These are phyloP conservation scores for Pogonus chalceus DNA, from an alignment of 1,140 invertebrate genomes.

Conservation along the genomic window DNA sequence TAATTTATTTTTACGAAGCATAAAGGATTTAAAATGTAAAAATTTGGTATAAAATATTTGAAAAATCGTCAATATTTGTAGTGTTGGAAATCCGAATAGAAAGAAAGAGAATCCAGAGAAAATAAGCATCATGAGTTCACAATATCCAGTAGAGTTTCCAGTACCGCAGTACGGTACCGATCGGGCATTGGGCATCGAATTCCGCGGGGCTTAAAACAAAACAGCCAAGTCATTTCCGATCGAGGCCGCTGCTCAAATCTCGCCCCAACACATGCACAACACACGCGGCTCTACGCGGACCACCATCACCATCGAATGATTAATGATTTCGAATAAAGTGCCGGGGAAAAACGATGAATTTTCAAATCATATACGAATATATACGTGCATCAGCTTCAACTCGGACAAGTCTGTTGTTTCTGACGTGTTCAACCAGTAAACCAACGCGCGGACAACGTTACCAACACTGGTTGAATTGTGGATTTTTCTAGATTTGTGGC, in stretches of 20 bases:
- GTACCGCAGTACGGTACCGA: neutral
- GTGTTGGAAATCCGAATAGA: too few species aligned
- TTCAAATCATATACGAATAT: slow-evolving; percentile 2
- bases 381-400: neutral
- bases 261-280: neutral
- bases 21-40: too few species aligned
- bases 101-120: too few species aligned
- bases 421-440: neutral
- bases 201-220: slow-evolving; percentile 5
- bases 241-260: neutral
- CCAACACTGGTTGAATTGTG: too few species aligned
- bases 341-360: slow-evolving; percentile 1
- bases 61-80: too few species aligned
- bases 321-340: slow-evolving; percentile 5
- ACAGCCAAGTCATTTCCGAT: slow-evolving; percentile 5
- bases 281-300: neutral
- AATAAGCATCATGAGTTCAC: too few species aligned
- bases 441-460: neutral
- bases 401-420: neutral
- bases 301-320: neutral
- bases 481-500: too few species aligned
- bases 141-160: too few species aligned
- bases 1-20: too few species aligned
- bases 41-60: too few species aligned
- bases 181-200: too few species aligned